Conservation (phyloP, 1,140 invertebrate genomes). For the Tetragnatha versicolor region DNA sequence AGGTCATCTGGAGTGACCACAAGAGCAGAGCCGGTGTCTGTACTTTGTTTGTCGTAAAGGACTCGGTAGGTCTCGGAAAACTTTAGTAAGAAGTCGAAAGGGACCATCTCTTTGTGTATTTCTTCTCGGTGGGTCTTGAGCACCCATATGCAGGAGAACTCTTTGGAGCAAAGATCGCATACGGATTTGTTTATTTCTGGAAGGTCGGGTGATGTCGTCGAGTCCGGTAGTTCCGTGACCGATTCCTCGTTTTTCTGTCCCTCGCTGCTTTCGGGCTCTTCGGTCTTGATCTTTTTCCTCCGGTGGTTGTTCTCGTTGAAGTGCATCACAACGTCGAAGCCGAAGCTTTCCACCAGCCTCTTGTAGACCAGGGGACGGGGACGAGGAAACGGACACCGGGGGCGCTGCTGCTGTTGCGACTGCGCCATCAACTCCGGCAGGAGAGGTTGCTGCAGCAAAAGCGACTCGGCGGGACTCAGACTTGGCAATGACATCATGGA, state of each 20-base stretch:
- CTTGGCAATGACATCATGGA: too few species aligned
- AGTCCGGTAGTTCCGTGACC: constrained; percentile 39
- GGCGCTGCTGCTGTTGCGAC: constrained; percentile 57
- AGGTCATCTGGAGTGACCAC: constrained; percentile 16
- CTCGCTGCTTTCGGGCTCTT: constrained; percentile 48
- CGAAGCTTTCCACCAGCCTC: constrained; percentile 89
- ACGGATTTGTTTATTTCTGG: constrained; percentile 77
- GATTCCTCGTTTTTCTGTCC: not conserved
- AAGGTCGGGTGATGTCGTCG: constrained; percentile 61
- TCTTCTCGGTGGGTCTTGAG: constrained; percentile 95
- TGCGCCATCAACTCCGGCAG: constrained; percentile 62
- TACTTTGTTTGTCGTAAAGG: constrained; percentile 79
- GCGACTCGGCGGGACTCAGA: too few species aligned
- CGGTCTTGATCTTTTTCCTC: constrained; percentile 50
- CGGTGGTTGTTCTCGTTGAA: constrained; percentile 89
- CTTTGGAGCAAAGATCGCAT: constrained; percentile 89
- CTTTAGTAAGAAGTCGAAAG: constrained; percentile 85
- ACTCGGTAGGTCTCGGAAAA: constrained; percentile 89
- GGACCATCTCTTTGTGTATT: constrained; percentile 89
- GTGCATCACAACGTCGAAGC: constrained; percentile 95
- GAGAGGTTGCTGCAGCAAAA: constrained; percentile 44
- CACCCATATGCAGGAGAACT: constrained; percentile 94
- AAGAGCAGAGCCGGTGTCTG: not conserved
- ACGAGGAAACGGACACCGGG: constrained; percentile 53
- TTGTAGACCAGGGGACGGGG: constrained; percentile 71